Evolutionary conservation across 2,797 vertebrate genomes (phyloP).

Genomic region (Pteropus rufus): DNA sequence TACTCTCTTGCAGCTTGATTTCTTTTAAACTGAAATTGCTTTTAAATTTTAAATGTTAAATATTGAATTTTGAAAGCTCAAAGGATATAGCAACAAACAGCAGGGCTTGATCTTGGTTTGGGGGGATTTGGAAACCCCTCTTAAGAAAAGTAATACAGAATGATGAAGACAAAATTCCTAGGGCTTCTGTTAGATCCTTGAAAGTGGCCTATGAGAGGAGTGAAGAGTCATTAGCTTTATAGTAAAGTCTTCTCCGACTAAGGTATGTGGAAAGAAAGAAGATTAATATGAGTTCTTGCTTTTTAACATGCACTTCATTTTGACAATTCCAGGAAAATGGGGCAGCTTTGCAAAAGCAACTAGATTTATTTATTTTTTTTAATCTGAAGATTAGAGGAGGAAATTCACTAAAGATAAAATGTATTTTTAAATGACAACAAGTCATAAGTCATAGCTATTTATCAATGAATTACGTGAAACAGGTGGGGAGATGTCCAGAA

Average conservation of each 20-base stretch:
- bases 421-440: conserved; percentile 2
- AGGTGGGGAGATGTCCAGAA: neutral
- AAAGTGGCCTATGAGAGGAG: neutral
- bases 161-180: neutral
- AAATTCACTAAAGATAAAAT: conserved; percentile 8
- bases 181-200: neutral
- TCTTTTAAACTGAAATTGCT: neutral
- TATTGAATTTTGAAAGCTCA: conserved; percentile 2
- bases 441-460: neutral
- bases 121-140: neutral
- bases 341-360: neutral
- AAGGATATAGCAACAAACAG: neutral
- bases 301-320: neutral
- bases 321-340: neutral
- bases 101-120: neutral
- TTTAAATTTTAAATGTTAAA: neutral
- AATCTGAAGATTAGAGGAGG: conserved; percentile 1
- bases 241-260: neutral
- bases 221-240: neutral
- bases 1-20: neutral
- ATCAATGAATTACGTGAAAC: neutral
- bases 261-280: neutral
- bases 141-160: neutral
- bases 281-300: neutral
- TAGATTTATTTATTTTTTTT: neutral